phyloP scores from a whole-genome alignment of 2,888 invertebrate species.

The Neoscelio sp. region DNA sequence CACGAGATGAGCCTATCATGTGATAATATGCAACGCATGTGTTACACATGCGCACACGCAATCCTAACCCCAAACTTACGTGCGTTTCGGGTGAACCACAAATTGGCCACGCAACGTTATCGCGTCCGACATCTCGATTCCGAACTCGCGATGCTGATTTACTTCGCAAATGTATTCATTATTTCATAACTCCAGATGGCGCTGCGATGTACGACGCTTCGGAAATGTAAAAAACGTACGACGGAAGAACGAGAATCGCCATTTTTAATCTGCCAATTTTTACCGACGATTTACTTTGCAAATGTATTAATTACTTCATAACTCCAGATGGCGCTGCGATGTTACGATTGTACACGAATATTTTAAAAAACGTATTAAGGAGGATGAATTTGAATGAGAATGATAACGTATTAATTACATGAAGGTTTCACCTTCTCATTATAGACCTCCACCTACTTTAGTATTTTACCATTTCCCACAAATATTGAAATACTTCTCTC shows the following conservation, averaged over 20 bases:
- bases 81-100: constrained; percentile 48
- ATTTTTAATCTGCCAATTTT: too few relatives aligned
- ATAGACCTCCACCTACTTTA: too few relatives aligned
- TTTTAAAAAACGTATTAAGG: too few relatives aligned
- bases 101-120: constrained; percentile 61
- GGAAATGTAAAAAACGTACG: too few relatives aligned
- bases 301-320: constrained; percentile 55
- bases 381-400: too few relatives aligned
- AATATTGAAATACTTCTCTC: too few relatives aligned
- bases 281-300: constrained; percentile 56
- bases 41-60: constrained; percentile 64
- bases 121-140: constrained; percentile 51
- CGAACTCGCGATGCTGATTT: constrained; percentile 50
- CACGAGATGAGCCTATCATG: constrained; percentile 66
- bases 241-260: too few relatives aligned
- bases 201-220: too few relatives aligned
- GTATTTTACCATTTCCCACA: too few relatives aligned
- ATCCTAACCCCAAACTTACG: constrained; percentile 48
- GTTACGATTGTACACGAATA: too few relatives aligned
- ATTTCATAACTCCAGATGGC: constrained; percentile 45
- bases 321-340: constrained; percentile 52
- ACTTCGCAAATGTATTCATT: constrained; percentile 60
- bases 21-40: constrained; percentile 67
- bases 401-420: too few relatives aligned
- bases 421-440: too few relatives aligned